A percentile compares a stretch with the other conserved stretches of the same genome.
These are phyloP conservation scores for Brachionichthys hirsutus DNA, from an alignment of 2,113 vertebrate species.

Conservation along the genomic window DNA sequence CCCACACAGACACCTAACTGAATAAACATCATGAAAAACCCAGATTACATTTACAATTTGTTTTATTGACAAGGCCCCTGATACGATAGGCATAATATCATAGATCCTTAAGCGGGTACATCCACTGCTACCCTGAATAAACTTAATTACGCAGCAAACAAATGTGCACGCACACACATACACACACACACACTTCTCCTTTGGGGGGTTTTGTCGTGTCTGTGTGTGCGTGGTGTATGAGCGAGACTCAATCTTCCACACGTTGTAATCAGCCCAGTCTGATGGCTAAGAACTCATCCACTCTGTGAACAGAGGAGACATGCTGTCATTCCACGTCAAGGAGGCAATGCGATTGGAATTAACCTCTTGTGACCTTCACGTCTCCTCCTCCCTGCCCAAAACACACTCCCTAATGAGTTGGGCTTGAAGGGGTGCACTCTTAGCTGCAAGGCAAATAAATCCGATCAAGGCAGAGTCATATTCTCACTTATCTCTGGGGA, in stretches of 20 bases:
- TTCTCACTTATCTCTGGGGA: conserved; percentile 57
- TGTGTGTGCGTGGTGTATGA: too few species aligned
- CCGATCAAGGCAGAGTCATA: conserved; percentile 57
- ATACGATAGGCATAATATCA: conserved; percentile 45
- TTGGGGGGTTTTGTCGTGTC: too few species aligned
- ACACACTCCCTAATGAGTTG: conserved; percentile 69
- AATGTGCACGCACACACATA: background rate
- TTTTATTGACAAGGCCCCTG: conserved; percentile 37
- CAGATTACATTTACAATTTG: conserved; percentile 43
- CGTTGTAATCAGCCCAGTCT: conserved; percentile 47
- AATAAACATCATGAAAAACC: conserved; percentile 54
- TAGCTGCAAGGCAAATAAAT: conserved; percentile 55
- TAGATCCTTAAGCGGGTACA: conserved; percentile 23
- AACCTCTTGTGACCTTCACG: conserved; percentile 69
- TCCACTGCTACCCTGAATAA: conserved; percentile 6
- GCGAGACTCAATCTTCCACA: conserved; percentile 50
- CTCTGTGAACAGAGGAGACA: conserved; percentile 68
- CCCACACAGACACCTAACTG: conserved; percentile 29
- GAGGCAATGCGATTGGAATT: conserved; percentile 70
- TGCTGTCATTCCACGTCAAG: conserved; percentile 68
- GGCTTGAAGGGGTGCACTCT: conserved; percentile 48
- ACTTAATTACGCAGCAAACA: conserved; percentile 7
- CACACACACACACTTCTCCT: too few species aligned
- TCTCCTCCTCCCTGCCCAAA: conserved; percentile 54
- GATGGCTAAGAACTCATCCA: conserved; percentile 64